phyloP scores from a whole-genome alignment of 2,113 vertebrate genomes.

The Siphamia tubifer region DNA sequence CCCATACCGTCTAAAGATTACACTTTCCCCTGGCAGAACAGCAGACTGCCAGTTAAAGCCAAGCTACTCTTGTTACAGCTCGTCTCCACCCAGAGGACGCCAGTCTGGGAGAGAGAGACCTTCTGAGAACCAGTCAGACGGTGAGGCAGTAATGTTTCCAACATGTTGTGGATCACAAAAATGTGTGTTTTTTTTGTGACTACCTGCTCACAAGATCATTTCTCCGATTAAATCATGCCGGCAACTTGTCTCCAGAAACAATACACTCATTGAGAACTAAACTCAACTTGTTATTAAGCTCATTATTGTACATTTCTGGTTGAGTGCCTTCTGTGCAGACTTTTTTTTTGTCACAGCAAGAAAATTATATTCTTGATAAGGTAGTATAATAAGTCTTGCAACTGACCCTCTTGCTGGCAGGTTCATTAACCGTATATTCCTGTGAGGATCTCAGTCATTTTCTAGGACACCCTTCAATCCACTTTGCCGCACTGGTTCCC shows the following conservation, averaged over 20 bases:
- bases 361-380: background rate
- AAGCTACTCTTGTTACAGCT: conserved; percentile 62
- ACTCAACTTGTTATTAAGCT: background rate
- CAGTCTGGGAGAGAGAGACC: conserved; percentile 1
- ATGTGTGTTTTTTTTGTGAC: background rate
- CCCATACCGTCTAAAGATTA: conserved; percentile 68
- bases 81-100: conserved; percentile 48
- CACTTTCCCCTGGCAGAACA: conserved; percentile 61
- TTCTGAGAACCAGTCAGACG: conserved; percentile 12
- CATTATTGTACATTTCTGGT: background rate
- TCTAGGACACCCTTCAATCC: conserved; percentile 75
- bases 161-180: background rate
- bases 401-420: conserved; percentile 20
- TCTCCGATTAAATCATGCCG: too few species aligned
- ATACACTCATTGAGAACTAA: too few species aligned
- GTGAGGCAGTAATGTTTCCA: background rate
- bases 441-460: conserved; percentile 66
- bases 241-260: too few species aligned
- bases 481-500: conserved; percentile 52
- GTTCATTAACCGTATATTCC: conserved; percentile 70
- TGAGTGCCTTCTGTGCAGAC: background rate
- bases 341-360: background rate
- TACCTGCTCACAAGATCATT: too few species aligned
- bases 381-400: conserved; percentile 16
- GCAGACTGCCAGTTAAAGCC: conserved; percentile 55